Evolutionary conservation across 2,888 invertebrate genomes (phyloP), one percentile per base, ranked within the genome.

Genomic region (Leptogaster cylindrica): DNA sequence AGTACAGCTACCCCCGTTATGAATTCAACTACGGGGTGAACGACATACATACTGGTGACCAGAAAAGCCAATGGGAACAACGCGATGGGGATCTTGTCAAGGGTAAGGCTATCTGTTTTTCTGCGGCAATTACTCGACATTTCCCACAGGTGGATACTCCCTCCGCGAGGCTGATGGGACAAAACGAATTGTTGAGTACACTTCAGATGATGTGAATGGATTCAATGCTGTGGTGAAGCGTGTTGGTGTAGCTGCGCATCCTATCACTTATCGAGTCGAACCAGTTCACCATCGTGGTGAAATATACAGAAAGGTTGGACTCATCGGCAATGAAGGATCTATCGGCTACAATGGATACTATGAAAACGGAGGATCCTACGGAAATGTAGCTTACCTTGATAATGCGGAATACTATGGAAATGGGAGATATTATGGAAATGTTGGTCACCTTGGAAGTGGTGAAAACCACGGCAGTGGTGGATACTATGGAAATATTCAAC

Each of bases 21-120:
- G 76, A 78, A 14, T 83, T 80, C 70, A 81, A 82, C 70, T 83
- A 83, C 71, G 83, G 82, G 2, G 83, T 83, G n/a, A 80, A 82
- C 70, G 83, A 83, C 67, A 74, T 78, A 1, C 82, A 83, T 36
- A 83, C 83, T 1, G 83, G 83, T 1, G 83, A 83, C 66, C 78
- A 81, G 16, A 83, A 83, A 73, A 80, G 79, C 67, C 82, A 82
- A 71, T 80, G 82, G 77, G 84, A 84, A 74, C 78, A 81, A 41
- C 80, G 84, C 27, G 82, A 84, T 72, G 84, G 84, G 18, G 84
- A 83, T 72, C 75, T 77, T 68, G 84, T 84, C 4, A 84, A 84
- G 70, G 79, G 79, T 75, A 33, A 46, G 48, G n/a, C n/a, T n/a
- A n/a, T n/a, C n/a, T n/a, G n/a, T n/a, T n/a, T n/a, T n/a, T n/a